Conservation (phyloP, 2,797 vertebrate species). For the Parauchenoglanis punctatus region DNA sequence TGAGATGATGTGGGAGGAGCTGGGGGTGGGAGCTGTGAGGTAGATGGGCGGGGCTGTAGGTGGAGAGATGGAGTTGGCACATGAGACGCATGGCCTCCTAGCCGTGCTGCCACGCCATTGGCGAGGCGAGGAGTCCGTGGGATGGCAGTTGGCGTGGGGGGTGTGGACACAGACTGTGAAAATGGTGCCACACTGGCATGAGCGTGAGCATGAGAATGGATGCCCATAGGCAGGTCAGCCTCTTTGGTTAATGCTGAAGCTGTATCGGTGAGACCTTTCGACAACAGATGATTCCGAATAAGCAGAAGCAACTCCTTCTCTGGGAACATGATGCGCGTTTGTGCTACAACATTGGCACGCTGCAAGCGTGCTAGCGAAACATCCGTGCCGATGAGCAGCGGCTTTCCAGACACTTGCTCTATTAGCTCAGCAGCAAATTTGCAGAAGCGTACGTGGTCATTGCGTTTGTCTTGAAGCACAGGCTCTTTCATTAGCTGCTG, state of each 20-base stretch:
- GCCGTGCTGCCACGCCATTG: conserved; percentile 86
- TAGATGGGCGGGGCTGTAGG: conserved; percentile 78
- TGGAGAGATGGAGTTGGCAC: conserved; percentile 74
- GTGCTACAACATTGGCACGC: conserved; percentile 95
- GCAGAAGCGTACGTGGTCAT: conserved; percentile 97
- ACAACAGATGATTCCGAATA: conserved; percentile 96
- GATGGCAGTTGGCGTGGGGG: conserved; percentile 81
- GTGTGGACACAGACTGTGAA: conserved; percentile 72
- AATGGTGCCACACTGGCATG: conserved; percentile 63
- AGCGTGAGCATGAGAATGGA: conserved; percentile 85
- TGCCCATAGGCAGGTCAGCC: conserved; percentile 93
- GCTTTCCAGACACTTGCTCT: conserved; percentile 94
- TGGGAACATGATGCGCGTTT: conserved; percentile 93
- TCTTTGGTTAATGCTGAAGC: conserved; percentile 90
- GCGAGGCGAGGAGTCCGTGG: conserved; percentile 92
- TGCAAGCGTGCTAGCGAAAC: conserved; percentile 95
- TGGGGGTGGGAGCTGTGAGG: conserved; percentile 75
- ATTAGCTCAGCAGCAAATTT: conserved; percentile 95
- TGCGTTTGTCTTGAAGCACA: conserved; percentile 97
- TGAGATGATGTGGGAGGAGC: conserved; percentile 71
- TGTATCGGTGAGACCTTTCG: conserved; percentile 92
- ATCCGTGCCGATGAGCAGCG: conserved; percentile 90
- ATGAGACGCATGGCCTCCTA: conserved; percentile 78
- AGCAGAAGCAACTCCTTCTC: conserved; percentile 96
- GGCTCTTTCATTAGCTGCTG: conserved; percentile 99